Base-by-base conservation (phyloP, 2,888 invertebrate species). In the Parasteatoda lunata region DNA sequence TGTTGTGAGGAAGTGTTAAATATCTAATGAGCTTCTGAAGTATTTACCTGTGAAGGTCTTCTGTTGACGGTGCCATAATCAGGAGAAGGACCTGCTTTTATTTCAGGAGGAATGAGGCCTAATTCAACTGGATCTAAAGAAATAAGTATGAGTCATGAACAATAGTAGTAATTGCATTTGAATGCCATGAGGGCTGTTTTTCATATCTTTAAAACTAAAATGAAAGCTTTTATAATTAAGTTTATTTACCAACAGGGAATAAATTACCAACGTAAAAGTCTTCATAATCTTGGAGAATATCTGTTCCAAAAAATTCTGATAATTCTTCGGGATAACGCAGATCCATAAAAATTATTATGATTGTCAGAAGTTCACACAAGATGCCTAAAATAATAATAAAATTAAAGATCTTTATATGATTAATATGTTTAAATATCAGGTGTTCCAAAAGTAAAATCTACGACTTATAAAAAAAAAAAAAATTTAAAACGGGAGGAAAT, bases 281-380 rank as follows among this genome's bases (percentile, higher is more conserved):
- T 84, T 94, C 93, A 78, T 93, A 93, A 89, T 92, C 92, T 65
- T 92, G 91, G 8, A 94, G 91, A 5, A 93, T 93, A 90, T 94
- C 93, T 15, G 93, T 91, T 0, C 93, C 93, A 90, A 94, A 93
- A 90, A 93, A 93, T 11, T 91, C 90, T 69, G 93, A 92, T 9
- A 93, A 90, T 65, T 91, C 90, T 73, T 93, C 92, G 13, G 93
- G 93, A 88, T 91, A 92, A 48, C 92, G 90, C 5, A 92, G 90
- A 89, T 94, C 93, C 90, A 93, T 90, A 64, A 93, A 89, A 51
- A 92, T 89, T 11, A 94, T 91, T 1, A 92, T 88, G 0, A 91
- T 78, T 3, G 93, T 92, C 52, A 94, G 85, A 8, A 92, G 9
- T 1, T 93, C 72, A 89, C 93, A 93, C 4, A 93, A n/a, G 4